phyloP scores from a whole-genome alignment of 2,797 vertebrate genomes.

The Gymnoscopelus braueri region DNA sequence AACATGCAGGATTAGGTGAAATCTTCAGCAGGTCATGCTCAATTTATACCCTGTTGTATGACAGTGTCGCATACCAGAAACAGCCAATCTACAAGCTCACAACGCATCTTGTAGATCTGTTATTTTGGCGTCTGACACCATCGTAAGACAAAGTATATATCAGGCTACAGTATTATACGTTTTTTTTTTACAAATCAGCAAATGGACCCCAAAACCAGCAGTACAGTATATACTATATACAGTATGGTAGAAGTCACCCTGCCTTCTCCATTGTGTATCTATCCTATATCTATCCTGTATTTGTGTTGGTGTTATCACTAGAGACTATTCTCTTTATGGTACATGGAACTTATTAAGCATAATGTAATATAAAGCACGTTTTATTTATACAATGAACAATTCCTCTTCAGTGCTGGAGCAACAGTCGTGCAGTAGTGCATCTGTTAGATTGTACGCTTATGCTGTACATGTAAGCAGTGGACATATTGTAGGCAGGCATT shows the following conservation, averaged over 20 bases:
- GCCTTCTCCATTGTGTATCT: neutral
- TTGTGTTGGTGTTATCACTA: conserved; percentile 54
- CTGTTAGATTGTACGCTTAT: neutral
- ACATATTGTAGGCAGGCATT: no score
- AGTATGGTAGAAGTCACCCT: neutral
- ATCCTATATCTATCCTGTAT: conserved; percentile 30
- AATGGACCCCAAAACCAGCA: conserved; percentile 27
- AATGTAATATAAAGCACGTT: conserved; percentile 5
- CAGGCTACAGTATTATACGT: no score
- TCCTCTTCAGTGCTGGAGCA: neutral
- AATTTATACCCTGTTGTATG: no score
- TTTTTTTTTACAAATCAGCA: no score
- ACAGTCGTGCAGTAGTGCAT: conserved; percentile 7
- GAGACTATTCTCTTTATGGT: conserved; percentile 8
- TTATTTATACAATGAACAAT: no score
- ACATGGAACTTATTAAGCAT: conserved; percentile 12
- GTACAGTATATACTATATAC: conserved; percentile 17
- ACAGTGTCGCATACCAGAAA: no score
- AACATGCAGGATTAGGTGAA: conserved; percentile 81
- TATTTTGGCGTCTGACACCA: no score
- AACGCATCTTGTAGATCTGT: no score
- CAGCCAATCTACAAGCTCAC: no score
- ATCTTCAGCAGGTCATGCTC: conserved; percentile 20
- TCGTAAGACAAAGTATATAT: no score
- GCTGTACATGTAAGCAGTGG: no score